Base-by-base conservation (phyloP, 2,113 vertebrate species). In the Nasalis larvatus region DNA sequence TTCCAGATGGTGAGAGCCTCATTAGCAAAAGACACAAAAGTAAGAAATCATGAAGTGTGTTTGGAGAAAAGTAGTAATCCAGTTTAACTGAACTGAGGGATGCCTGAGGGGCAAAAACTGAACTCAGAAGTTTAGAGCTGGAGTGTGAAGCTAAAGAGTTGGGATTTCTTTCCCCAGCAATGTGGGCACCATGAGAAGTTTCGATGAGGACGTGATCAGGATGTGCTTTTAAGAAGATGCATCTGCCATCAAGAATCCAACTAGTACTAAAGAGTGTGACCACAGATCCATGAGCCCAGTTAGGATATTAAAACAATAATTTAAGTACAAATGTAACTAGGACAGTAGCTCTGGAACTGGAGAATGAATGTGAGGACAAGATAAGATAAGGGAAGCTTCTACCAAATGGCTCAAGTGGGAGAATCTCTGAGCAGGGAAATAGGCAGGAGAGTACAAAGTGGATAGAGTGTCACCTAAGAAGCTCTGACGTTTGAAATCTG, bases 11-110 rank as follows among this genome's bases (percentile, higher is more conserved):
- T 93, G 14, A 5, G 27, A 80, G 83, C 18, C 78, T 97, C 81
- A 87, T 94, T 95, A 97, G 80, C 83, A 93, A 76, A 95, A 78
- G 37, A 78, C n/a, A 52, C 66, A 78, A 80, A 96, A 93, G 21
- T n/a, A 82, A 69, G 73, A 91, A 83, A 91, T 35, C 78, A 74
- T 32, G 56, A 68, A 21, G 3, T 58, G 0, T 66, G 35, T 80
- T 52, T 82, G 69, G 37, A 91, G 63, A 42, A 92, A 5, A 86
- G 27, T 17, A 63, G 2, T 25, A 47, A 69, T 25, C 45, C 2
- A 45, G 45, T 76, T 84, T 49, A 63, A 80, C 47, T 13, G 47
- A 94, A 69, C 23, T 73, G 37, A 11, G 86, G 47, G 10, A 25
- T 54, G 18, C 8, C 76, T 58, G 18, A 37, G 74, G 47, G 27